Evolutionary conservation across 2,888 invertebrate genomes (phyloP).

Genomic region (Platycheirus rosarum): DNA sequence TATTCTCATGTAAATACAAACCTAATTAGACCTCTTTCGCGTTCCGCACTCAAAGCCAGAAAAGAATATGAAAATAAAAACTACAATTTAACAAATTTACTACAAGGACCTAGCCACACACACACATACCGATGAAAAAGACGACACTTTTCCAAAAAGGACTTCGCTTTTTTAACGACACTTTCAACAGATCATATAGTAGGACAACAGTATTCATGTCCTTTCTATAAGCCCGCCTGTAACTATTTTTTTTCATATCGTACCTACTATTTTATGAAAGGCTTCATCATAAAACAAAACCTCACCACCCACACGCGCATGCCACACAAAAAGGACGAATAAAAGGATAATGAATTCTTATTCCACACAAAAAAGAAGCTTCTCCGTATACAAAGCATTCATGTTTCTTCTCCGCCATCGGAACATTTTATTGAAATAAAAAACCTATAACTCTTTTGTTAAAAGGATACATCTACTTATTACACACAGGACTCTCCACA

Average conservation of each 20-base stretch:
- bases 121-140: conserved; percentile 34
- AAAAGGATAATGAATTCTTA: conserved; percentile 73
- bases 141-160: conserved; percentile 25
- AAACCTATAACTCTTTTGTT: conserved; percentile 27
- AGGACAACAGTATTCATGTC: conserved; percentile 65
- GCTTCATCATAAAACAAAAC: conserved; percentile 8
- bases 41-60: conserved; percentile 21
- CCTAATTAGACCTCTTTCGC: conserved; percentile 60
- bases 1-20: conserved; percentile 62
- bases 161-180: conserved; percentile 67
- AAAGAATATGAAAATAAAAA: conserved; percentile 15
- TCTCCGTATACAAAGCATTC: conserved; percentile 41
- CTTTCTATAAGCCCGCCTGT: conserved; percentile 24
- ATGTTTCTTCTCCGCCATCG: conserved; percentile 4
- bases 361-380: conserved; percentile 50
- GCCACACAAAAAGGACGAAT: conserved; percentile 47
- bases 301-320: background rate
- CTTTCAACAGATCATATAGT: conserved; percentile 74
- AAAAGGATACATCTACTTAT: conserved; percentile 42
- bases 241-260: conserved; percentile 51
- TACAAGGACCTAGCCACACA: too few species aligned
- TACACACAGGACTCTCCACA: conserved; percentile 44
- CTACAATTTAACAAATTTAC: conserved; percentile 57
- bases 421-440: conserved; percentile 28
- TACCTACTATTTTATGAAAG: conserved; percentile 48